Percentiles rank a stretch among this genome's conserved stretches.
Evolutionary conservation across 2,797 vertebrate species (phyloP).

Genomic region (Myiotriccus ornatus): DNA sequence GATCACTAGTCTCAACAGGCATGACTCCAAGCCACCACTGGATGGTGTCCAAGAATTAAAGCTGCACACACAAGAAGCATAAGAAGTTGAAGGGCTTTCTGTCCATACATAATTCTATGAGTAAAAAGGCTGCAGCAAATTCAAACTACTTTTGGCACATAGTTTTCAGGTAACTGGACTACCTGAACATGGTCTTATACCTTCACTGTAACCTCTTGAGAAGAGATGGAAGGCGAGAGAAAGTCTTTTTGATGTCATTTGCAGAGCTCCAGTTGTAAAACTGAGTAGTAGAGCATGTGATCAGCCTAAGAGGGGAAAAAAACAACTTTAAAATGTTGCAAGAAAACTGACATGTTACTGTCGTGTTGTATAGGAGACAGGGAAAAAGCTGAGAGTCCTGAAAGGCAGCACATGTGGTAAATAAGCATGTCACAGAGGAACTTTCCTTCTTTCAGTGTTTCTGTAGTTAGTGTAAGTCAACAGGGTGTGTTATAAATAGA

Average conservation of each 20-base stretch:
- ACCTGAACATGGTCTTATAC: neutral
- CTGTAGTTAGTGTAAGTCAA: neutral
- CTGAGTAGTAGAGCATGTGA: neutral
- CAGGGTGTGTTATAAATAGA: neutral
- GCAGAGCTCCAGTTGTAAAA: neutral
- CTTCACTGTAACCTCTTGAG: neutral
- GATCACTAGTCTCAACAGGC: constrained; percentile 45
- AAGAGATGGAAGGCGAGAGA: neutral
- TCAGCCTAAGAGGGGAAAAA: neutral
- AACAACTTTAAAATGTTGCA: neutral
- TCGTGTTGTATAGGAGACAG: neutral
- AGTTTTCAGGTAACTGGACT: neutral
- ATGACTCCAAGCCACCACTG: neutral
- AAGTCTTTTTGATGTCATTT: neutral
- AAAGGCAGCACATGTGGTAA: neutral
- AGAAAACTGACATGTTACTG: neutral
- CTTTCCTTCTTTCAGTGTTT: neutral
- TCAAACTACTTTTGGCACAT: neutral
- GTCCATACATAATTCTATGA: neutral
- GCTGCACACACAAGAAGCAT: neutral
- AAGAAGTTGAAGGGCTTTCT: neutral
- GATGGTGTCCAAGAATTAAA: constrained; percentile 23
- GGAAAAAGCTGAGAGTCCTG: neutral
- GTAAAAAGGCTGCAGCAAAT: neutral
- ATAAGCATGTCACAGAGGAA: neutral